Percentiles rank a stretch among this genome's conserved stretches.
Evolutionary conservation across 2,113 vertebrate genomes (phyloP).

Genomic region (Bujurquina vittata): DNA sequence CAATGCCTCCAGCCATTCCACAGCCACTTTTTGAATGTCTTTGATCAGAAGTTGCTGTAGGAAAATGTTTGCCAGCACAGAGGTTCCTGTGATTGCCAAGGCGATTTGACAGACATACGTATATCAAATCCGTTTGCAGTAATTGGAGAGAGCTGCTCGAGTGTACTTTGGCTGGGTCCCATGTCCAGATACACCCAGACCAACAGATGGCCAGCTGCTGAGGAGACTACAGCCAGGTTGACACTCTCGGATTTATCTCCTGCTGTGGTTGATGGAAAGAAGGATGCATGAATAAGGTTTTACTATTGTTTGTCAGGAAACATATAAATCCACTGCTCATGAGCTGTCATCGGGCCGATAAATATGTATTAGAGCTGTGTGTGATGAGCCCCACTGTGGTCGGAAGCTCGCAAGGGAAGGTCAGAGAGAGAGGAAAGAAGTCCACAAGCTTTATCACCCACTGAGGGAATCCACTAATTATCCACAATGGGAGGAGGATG

Average conservation of each 20-base stretch:
- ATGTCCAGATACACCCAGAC: constrained; percentile 7
- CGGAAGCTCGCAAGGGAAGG: constrained; percentile 69
- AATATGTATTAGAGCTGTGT: constrained; percentile 70
- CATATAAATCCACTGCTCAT: constrained; percentile 62
- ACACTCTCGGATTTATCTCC: constrained; percentile 54
- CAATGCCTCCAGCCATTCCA: constrained; percentile 59
- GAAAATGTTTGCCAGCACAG: constrained; percentile 49
- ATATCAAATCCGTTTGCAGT: constrained; percentile 56
- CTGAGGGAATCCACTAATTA: constrained; percentile 77
- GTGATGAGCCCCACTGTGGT: constrained; percentile 70
- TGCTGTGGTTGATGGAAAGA: constrained; percentile 58
- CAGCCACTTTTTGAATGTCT: constrained; percentile 58
- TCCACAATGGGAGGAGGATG: constrained; percentile 59
- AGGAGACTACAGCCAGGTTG: constrained; percentile 24
- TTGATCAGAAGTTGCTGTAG: constrained; percentile 68
- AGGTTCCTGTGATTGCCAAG: constrained; percentile 53
- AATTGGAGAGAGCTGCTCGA: constrained; percentile 43
- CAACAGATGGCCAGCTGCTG: constrained; percentile 47
- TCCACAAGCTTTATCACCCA: constrained; percentile 54
- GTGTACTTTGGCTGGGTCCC: constrained; percentile 10
- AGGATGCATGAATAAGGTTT: constrained; percentile 53
- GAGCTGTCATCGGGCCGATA: constrained; percentile 62
- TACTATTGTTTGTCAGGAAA: constrained; percentile 72
- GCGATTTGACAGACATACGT: constrained; percentile 60
- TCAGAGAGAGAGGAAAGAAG: constrained; percentile 60